Conservation (phyloP, 53 echinoderm and acorn worm species). For the Echinometra lucunter region DNA sequence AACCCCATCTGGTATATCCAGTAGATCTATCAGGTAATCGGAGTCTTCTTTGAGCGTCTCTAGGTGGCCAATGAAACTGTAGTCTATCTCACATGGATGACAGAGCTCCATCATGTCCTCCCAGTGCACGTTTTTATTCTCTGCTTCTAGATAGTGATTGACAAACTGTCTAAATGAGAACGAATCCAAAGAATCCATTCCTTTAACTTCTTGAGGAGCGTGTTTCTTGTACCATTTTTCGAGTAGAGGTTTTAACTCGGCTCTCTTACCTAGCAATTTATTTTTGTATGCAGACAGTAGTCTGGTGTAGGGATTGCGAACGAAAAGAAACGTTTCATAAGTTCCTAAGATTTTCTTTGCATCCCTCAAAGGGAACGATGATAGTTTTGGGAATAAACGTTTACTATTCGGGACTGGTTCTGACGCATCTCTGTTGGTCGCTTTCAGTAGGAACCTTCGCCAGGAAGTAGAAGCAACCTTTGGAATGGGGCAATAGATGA, state of each 20-base stretch:
- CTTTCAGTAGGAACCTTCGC: neutral
- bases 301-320: neutral
- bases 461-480: constrained; percentile 1
- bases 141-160: neutral
- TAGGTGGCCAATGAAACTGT: constrained; percentile 3
- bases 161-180: neutral
- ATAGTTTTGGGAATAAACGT: neutral
- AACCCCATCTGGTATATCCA: neutral
- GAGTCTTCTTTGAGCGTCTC: constrained; percentile 30
- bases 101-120: neutral
- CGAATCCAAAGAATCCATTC: neutral
- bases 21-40: neutral
- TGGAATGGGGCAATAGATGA: constrained; percentile 3
- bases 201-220: neutral
- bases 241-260: neutral
- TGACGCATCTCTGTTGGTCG: neutral
- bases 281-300: neutral
- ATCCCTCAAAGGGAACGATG: neutral
- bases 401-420: neutral
- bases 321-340: neutral
- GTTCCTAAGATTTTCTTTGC: neutral
- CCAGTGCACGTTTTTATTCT: neutral
- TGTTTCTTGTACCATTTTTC: neutral
- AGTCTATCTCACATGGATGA: neutral
- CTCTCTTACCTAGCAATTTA: neutral